These are phyloP conservation scores for Lethenteron reissneri DNA, from an alignment of 2,113 vertebrate genomes.

Conservation along the genomic window DNA sequence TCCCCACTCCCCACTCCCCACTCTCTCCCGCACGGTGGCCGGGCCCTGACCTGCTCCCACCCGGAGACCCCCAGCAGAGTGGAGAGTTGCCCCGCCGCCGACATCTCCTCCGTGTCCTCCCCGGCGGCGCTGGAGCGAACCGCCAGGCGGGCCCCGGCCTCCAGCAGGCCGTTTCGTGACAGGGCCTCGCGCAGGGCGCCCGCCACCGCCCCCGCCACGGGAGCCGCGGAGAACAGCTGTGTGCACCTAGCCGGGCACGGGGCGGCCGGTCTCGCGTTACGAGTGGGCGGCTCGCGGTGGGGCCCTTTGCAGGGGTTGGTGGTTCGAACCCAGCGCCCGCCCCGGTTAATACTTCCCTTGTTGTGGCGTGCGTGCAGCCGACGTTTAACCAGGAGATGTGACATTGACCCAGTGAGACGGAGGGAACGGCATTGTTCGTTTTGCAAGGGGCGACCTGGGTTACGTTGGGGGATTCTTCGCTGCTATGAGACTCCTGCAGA, in stretches of 20 bases:
- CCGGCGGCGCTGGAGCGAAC: slow-evolving; percentile 6
- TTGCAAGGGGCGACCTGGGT: no score
- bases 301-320: background rate
- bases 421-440: no score
- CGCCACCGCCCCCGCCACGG: slow-evolving; percentile 3
- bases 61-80: slow-evolving; percentile 7
- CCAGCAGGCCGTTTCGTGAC: background rate
- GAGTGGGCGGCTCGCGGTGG: background rate
- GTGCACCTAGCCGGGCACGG: background rate
- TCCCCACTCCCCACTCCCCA: background rate
- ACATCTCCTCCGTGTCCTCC: slow-evolving; percentile 7
- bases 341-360: background rate
- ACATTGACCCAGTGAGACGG: no score
- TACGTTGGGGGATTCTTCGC: no score
- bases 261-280: no score
- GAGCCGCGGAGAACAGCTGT: background rate
- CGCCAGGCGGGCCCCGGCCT: background rate
- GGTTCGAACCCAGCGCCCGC: background rate
- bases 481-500: no score
- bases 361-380: background rate
- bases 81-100: slow-evolving; percentile 7
- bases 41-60: slow-evolving; percentile 6
- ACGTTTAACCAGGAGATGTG: no score
- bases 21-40: background rate
- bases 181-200: background rate